phyloP scores from a whole-genome alignment of 2,113 vertebrate species.

The Corythornis madagascariensis region DNA sequence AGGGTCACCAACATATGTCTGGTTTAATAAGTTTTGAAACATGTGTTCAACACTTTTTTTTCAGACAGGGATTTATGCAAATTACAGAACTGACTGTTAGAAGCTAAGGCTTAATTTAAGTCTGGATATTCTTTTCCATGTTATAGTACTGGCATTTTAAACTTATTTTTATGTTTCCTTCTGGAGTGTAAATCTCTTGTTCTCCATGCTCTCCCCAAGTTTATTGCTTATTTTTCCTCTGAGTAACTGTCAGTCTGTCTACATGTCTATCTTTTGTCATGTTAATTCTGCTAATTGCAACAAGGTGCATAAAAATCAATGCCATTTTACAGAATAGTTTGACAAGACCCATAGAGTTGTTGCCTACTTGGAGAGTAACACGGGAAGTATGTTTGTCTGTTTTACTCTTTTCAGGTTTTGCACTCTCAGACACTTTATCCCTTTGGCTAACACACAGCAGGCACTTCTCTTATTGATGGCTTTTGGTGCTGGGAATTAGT shows the following conservation, averaged over 20 bases:
- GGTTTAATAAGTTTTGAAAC: neutral
- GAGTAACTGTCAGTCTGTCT: neutral
- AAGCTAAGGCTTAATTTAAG: neutral
- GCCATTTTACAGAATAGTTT: neutral
- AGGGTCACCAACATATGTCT: neutral
- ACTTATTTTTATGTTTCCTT: neutral
- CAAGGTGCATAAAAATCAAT: neutral
- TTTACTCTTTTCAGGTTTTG: neutral
- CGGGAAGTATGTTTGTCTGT: neutral
- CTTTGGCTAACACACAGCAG: neutral
- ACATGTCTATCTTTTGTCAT: neutral
- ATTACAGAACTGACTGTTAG: neutral
- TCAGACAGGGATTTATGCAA: neutral
- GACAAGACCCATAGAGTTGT: neutral
- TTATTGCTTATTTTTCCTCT: neutral
- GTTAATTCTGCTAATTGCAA: neutral
- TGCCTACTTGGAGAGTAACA: neutral
- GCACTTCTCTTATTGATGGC: neutral
- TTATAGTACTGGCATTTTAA: neutral
- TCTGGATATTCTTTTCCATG: neutral
- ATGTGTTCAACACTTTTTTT: neutral
- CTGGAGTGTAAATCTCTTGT: neutral
- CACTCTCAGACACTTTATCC: neutral
- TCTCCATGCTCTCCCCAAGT: neutral
- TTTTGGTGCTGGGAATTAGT: neutral